Evolutionary conservation across 2,113 vertebrate species (phyloP).

Genomic region (Spheniscus mendiculus): DNA sequence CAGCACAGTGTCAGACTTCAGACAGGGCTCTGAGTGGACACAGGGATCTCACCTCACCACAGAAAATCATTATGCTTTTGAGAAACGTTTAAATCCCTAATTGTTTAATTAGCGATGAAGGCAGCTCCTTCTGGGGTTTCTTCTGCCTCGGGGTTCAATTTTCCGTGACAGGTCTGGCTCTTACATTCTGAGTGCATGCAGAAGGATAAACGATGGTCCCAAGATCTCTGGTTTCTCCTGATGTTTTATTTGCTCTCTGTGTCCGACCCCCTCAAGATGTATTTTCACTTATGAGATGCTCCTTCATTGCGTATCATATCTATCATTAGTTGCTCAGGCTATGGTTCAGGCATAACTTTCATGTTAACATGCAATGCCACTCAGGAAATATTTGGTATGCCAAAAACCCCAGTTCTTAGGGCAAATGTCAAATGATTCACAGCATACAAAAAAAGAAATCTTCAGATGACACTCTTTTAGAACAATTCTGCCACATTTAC

Average conservation of each 20-base stretch:
- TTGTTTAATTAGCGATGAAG: slow-evolving; percentile 4
- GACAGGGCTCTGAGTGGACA: background rate
- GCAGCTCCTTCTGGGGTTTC: slow-evolving; percentile 11
- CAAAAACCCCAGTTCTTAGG: background rate
- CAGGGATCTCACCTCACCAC: background rate
- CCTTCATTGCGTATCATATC: background rate
- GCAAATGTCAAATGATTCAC: background rate
- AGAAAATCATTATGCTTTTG: background rate
- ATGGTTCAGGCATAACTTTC: background rate
- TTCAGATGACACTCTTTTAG: background rate
- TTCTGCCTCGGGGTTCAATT: background rate
- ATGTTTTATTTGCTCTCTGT: background rate
- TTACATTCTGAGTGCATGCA: background rate
- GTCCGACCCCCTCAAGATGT: background rate
- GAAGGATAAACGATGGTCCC: background rate
- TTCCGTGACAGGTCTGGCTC: background rate
- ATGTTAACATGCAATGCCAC: background rate
- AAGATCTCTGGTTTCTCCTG: background rate
- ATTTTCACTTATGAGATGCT: background rate
- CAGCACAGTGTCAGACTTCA: background rate
- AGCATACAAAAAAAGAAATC: background rate
- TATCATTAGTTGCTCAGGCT: background rate
- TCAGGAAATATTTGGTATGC: background rate
- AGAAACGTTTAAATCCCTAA: background rate
- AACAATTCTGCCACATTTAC: background rate